These are phyloP conservation scores for Drosophila oshimai DNA, from an alignment of 1,140 invertebrate species.

Conservation along the genomic window DNA sequence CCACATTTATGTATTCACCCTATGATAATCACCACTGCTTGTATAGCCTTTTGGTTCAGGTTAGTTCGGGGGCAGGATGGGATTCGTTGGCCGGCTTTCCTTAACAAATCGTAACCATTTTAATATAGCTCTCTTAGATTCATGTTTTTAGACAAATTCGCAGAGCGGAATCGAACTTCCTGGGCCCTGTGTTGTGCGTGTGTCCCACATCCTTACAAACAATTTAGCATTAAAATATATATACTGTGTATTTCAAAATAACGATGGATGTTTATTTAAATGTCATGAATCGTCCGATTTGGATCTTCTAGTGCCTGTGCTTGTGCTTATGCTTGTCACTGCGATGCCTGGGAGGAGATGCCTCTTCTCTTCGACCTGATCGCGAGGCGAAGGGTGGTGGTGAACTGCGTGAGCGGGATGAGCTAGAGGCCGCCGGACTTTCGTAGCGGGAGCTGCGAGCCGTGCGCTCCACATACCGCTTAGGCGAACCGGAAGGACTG, in stretches of 20 bases:
- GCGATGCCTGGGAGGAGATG: slow-evolving; percentile 46
- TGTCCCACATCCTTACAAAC: slow-evolving; percentile 28
- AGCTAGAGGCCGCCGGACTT: slow-evolving; percentile 34
- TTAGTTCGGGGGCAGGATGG: slow-evolving; percentile 8
- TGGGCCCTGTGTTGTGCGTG: slow-evolving; percentile 25
- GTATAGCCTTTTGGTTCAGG: slow-evolving; percentile 25
- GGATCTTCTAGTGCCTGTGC: slow-evolving; percentile 56
- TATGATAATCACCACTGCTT: slow-evolving; percentile 41
- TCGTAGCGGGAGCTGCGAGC: slow-evolving; percentile 50
- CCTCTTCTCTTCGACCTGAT: slow-evolving; percentile 30
- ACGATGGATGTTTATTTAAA: background rate
- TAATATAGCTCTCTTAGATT: slow-evolving; percentile 42
- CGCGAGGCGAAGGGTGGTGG: slow-evolving; percentile 35
- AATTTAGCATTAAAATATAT: slow-evolving; percentile 44
- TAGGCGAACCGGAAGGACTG: slow-evolving; percentile 68
- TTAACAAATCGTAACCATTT: slow-evolving; percentile 38
- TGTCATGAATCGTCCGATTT: background rate
- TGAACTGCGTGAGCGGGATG: slow-evolving; percentile 15
- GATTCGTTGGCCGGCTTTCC: slow-evolving; percentile 47
- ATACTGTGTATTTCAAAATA: slow-evolving; percentile 47
- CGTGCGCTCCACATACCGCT: slow-evolving; percentile 53
- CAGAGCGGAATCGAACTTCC: slow-evolving; percentile 51
- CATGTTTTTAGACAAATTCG: slow-evolving; percentile 63
- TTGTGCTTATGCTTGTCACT: slow-evolving; percentile 70
- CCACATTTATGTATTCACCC: slow-evolving; percentile 10